A percentile compares a stretch with the other conserved stretches of the same genome.
phyloP scores from a whole-genome alignment of 2,113 vertebrate species.

The Chaenogobius annularis region DNA sequence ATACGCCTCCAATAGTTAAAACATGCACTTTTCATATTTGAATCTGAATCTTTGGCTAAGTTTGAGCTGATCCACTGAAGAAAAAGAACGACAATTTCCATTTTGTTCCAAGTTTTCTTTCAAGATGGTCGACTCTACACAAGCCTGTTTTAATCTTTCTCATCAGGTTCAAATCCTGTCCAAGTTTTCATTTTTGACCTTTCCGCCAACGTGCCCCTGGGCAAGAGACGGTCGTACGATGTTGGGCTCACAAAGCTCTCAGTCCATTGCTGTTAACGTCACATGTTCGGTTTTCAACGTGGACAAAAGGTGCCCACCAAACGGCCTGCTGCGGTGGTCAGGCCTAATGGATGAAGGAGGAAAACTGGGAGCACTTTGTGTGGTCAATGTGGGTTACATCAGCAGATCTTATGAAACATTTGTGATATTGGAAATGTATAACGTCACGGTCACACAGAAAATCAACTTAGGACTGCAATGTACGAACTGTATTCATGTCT shows the following conservation, averaged over 20 bases:
- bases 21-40: background rate
- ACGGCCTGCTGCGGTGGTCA: background rate
- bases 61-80: no score
- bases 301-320: background rate
- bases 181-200: background rate
- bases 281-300: slow-evolving; percentile 23
- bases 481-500: no score
- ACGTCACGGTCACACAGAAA: no score
- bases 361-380: background rate
- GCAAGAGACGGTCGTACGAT: slow-evolving; percentile 2
- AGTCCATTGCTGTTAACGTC: slow-evolving; percentile 6
- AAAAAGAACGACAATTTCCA: no score
- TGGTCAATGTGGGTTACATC: background rate
- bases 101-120: no score
- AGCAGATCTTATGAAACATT: background rate
- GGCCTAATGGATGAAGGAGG: background rate
- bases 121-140: no score
- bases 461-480: no score
- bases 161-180: background rate
- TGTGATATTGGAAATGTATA: background rate
- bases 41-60: background rate
- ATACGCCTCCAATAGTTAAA: background rate
- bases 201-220: background rate
- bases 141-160: background rate
- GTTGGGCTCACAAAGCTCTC: background rate